Conservation (phyloP, 2,113 vertebrate species). For the Sinocyclocheilus rhinocerous region DNA sequence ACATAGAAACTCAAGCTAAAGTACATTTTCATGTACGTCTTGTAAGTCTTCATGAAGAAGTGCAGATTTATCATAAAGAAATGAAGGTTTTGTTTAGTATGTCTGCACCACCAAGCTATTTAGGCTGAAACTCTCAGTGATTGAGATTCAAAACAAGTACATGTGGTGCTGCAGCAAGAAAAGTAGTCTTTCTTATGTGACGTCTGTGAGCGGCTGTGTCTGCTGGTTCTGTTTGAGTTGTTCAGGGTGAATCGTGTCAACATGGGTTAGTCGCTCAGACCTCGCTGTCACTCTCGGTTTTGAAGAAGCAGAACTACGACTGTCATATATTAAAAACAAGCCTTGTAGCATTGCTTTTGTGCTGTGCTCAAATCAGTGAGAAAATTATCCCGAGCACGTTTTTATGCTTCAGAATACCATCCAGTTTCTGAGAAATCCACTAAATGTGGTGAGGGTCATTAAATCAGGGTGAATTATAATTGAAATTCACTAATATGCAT, state of each 20-base stretch:
- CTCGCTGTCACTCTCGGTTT: neutral
- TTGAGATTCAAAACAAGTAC: neutral
- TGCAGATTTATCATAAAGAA: constrained; percentile 36
- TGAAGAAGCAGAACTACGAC: neutral
- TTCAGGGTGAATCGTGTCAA: constrained; percentile 21
- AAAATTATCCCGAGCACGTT: neutral
- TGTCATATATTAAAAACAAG: neutral
- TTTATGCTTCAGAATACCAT: neutral
- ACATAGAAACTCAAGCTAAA: too few relatives aligned
- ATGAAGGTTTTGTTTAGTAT: constrained; percentile 34
- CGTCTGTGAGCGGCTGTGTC: neutral
- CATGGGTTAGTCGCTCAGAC: neutral
- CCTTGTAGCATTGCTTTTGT: too few relatives aligned
- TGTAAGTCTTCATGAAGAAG: neutral
- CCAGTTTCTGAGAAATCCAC: neutral
- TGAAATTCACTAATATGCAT: neutral
- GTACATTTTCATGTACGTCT: too few relatives aligned
- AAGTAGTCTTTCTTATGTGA: neutral
- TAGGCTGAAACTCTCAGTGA: neutral
- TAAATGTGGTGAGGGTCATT: neutral
- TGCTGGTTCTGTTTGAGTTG: neutral
- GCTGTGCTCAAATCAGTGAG: neutral
- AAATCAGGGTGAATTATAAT: neutral
- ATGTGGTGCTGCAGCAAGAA: neutral
- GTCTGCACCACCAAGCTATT: neutral